phyloP scores from a whole-genome alignment of 1,140 invertebrate species.

The Aphaenogaster ashmeadi region DNA sequence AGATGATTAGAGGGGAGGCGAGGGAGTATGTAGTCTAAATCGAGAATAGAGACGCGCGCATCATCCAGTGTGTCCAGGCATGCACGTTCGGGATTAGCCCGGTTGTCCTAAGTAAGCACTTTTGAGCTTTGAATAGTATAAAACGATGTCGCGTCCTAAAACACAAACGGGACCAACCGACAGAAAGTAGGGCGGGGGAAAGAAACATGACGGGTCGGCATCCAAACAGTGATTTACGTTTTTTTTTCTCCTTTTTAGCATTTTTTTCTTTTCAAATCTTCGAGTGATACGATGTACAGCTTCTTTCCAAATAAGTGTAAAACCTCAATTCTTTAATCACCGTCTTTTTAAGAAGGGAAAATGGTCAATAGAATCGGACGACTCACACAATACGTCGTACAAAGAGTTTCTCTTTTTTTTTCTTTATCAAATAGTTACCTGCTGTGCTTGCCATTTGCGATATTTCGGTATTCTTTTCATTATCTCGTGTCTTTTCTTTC shows the following conservation, averaged over 20 bases:
- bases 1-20: background rate
- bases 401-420: background rate
- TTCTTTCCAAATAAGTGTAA: background rate
- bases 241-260: background rate
- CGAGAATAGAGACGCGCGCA: conserved; percentile 65
- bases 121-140: conserved; percentile 46
- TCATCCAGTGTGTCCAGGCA: conserved; percentile 75
- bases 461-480: conserved; percentile 4
- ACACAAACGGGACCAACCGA: conserved; percentile 32
- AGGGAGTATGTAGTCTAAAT: conserved; percentile 49
- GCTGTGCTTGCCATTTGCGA: background rate
- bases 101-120: conserved; percentile 75
- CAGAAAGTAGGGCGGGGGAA: background rate
- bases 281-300: background rate
- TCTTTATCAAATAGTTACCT: background rate
- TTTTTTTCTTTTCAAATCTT: background rate
- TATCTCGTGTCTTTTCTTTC: background rate
- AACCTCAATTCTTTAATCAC: background rate
- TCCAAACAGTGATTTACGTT: conserved; percentile 38
- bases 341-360: background rate
- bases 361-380: background rate
- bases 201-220: background rate
- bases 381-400: background rate
- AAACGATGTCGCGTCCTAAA: conserved; percentile 63
- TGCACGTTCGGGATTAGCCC: conserved; percentile 73